A percentile compares a stretch with the other conserved stretches of the same genome.
These are phyloP conservation scores for Mormyrus iriodes DNA, from an alignment of 2,113 vertebrate genomes.

Conservation along the genomic window DNA sequence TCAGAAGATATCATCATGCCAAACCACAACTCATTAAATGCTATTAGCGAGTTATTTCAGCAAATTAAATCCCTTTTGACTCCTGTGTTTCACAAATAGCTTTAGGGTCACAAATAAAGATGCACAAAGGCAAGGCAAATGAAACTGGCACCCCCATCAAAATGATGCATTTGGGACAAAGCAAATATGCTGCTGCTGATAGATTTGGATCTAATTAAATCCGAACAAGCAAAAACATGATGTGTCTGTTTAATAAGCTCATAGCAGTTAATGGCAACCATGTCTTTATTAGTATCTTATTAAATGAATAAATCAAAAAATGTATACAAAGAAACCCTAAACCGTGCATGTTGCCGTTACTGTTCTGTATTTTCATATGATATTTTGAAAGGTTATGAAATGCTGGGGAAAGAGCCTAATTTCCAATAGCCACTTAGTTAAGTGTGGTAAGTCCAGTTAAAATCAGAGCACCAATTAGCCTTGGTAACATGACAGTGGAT, in stretches of 20 bases:
- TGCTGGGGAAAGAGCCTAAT: neutral
- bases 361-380: neutral
- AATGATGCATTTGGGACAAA: conserved; percentile 47
- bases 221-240: conserved; percentile 30
- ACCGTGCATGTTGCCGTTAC: neutral
- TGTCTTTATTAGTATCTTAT: conserved; percentile 8
- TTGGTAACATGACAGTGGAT: neutral
- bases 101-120: conserved; percentile 53
- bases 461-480: neutral
- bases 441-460: neutral
- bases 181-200: conserved; percentile 44
- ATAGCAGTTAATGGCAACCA: conserved; percentile 15
- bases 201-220: conserved; percentile 53
- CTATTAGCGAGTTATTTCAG: conserved; percentile 66
- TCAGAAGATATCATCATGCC: conserved; percentile 48
- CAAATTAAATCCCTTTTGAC: conserved; percentile 58
- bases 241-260: conserved; percentile 18
- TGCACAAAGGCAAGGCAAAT: conserved; percentile 39
- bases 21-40: conserved; percentile 65
- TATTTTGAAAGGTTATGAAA: neutral
- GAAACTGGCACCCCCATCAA: conserved; percentile 40
- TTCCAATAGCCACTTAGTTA: neutral
- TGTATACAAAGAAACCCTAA: neutral
- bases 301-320: conserved; percentile 32
- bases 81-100: conserved; percentile 56